These are phyloP conservation scores for Dolichallabes microphthalmus DNA, from an alignment of 2,113 vertebrate genomes.

Conservation along the genomic window DNA sequence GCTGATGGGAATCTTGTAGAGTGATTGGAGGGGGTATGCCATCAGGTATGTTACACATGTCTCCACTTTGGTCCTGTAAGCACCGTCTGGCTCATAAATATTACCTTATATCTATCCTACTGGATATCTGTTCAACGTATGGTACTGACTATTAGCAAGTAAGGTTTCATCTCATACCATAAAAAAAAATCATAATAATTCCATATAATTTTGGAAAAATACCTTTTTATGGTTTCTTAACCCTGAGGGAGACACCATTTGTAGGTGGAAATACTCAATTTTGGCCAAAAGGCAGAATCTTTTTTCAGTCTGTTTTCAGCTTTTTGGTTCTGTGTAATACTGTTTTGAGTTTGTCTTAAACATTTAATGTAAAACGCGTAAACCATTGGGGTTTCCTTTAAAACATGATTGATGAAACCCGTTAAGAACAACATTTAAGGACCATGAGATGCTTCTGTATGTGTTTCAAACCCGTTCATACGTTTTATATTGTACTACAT, in stretches of 20 bases:
- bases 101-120: neutral
- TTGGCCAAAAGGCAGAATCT: too few species aligned
- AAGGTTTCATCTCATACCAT: neutral
- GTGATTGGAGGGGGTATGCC: slow-evolving; percentile 60
- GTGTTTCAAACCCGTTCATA: too few species aligned
- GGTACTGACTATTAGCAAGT: neutral
- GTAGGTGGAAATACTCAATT: too few species aligned
- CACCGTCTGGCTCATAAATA: slow-evolving; percentile 61
- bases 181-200: too few species aligned
- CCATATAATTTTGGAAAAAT: too few species aligned
- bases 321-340: too few species aligned
- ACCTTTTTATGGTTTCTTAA: too few species aligned
- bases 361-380: neutral
- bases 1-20: slow-evolving; percentile 63
- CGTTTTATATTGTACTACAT: too few species aligned
- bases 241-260: too few species aligned
- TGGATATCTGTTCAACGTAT: neutral
- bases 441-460: neutral
- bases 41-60: slow-evolving; percentile 59
- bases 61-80: slow-evolving; percentile 42
- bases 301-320: too few species aligned
- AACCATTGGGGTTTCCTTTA: neutral
- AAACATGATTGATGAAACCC: neutral
- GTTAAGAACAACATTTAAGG: neutral
- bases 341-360: neutral